A percentile compares a stretch with the other conserved stretches of the same genome.
phyloP scores from a whole-genome alignment of 1,140 invertebrate species.

The Cardiocondyla obscurior region DNA sequence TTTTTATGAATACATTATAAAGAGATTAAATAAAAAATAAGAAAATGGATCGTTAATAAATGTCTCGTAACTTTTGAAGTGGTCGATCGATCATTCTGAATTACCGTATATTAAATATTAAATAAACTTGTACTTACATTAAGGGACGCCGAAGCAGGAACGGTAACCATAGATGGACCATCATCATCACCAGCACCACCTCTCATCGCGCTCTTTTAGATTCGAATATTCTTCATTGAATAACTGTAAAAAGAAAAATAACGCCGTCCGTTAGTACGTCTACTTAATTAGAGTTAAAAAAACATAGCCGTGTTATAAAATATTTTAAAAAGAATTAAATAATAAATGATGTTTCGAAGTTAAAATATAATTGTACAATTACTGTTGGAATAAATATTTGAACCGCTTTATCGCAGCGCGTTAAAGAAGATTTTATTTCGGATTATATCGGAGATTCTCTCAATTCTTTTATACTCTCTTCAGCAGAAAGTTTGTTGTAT shows the following conservation, averaged over 20 bases:
- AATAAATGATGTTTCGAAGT: not conserved
- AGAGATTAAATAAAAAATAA: not conserved
- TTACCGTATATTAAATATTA: not conserved
- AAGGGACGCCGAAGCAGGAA: constrained; percentile 79
- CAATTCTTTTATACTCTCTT: not conserved
- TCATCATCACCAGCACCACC: constrained; percentile 81
- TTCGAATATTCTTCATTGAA: constrained; percentile 36
- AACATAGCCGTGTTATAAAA: not conserved
- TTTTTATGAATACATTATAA: not conserved
- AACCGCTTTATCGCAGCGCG: not conserved
- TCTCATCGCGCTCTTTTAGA: constrained; percentile 73
- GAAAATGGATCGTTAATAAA: not conserved
- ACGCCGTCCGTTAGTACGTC: not conserved
- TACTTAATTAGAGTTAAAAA: not conserved
- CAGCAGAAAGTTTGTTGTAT: not conserved
- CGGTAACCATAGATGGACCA: constrained; percentile 80
- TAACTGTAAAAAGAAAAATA: constrained; percentile 65
- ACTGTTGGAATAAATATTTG: not conserved
- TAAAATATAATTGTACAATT: not conserved
- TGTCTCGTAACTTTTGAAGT: not conserved
- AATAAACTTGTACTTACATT: constrained; percentile 72
- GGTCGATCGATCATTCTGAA: not conserved
- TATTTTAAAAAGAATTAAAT: not conserved
- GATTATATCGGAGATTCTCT: not conserved
- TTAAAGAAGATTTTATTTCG: not conserved